A percentile compares a stretch with the other conserved stretches of the same genome.
Conservation (phyloP, 1,140 invertebrate genomes). For the Trichoplusia ni region DNA sequence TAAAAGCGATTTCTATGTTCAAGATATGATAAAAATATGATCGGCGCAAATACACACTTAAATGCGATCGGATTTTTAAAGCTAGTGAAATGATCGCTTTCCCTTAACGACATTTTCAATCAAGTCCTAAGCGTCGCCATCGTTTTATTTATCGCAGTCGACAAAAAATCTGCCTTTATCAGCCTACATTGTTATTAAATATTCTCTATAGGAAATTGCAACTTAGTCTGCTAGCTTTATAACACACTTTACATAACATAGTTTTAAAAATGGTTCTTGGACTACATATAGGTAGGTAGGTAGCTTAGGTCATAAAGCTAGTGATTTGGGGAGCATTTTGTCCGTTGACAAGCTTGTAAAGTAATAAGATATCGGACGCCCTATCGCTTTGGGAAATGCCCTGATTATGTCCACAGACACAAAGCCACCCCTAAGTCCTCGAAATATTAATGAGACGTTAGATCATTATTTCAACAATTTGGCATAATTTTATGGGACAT, state of each 20-base stretch:
- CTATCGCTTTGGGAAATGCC: conserved; percentile 67
- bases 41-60: too few species aligned
- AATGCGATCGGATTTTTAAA: too few species aligned
- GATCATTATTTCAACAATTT: too few species aligned
- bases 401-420: conserved; percentile 63
- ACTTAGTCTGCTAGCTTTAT: conserved; percentile 21
- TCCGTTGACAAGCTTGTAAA: conserved; percentile 68
- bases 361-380: conserved; percentile 73
- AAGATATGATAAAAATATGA: too few species aligned
- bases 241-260: conserved; percentile 42
- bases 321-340: conserved; percentile 68
- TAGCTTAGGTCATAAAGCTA: conserved; percentile 65
- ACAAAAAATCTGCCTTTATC: conserved; percentile 71
- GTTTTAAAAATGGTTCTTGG: conserved; percentile 57
- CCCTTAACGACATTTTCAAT: conserved; percentile 64
- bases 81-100: too few species aligned
- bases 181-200: conserved; percentile 39
- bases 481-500: too few species aligned
- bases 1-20: too few species aligned
- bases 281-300: conserved; percentile 71
- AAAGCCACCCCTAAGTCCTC: too few species aligned
- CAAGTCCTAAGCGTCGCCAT: conserved; percentile 55
- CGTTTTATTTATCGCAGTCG: conserved; percentile 64
- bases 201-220: not conserved
- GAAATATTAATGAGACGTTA: too few species aligned